Percentiles rank a stretch among this genome's conserved stretches.
These are phyloP conservation scores for Falco berigora DNA, from an alignment of 2,797 vertebrate species.

Conservation along the genomic window DNA sequence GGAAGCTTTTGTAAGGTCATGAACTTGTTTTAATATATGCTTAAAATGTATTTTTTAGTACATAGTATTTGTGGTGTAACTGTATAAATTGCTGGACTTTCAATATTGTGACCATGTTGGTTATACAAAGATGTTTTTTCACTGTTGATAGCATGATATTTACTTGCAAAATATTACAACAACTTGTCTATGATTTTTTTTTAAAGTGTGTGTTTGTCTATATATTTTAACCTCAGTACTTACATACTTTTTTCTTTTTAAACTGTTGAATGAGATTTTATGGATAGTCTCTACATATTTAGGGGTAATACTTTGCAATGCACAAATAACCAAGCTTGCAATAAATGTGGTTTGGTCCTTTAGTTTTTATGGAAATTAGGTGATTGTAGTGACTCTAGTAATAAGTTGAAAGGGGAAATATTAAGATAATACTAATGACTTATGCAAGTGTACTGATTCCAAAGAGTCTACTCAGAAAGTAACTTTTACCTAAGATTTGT, in stretches of 20 bases:
- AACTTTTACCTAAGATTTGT: background rate
- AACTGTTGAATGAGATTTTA: background rate
- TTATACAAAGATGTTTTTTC: background rate
- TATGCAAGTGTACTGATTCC: background rate
- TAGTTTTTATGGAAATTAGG: background rate
- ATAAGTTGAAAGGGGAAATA: background rate
- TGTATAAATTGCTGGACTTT: background rate
- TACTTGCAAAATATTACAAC: background rate
- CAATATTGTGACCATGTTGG: background rate
- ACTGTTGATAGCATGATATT: background rate
- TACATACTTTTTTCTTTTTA: background rate
- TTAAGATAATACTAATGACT: background rate
- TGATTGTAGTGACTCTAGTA: background rate
- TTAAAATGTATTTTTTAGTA: background rate
- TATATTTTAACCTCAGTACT: background rate
- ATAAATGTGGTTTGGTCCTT: background rate
- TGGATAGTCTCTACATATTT: background rate
- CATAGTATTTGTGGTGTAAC: background rate
- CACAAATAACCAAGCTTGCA: background rate
- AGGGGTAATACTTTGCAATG: background rate
- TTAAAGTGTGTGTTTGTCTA: background rate
- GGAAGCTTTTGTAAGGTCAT: background rate
- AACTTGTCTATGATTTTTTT: background rate
- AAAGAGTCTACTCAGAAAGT: background rate
- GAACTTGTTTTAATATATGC: background rate